Evolutionary conservation across 2,113 vertebrate species (phyloP).

Genomic region (Orcinus orca): DNA sequence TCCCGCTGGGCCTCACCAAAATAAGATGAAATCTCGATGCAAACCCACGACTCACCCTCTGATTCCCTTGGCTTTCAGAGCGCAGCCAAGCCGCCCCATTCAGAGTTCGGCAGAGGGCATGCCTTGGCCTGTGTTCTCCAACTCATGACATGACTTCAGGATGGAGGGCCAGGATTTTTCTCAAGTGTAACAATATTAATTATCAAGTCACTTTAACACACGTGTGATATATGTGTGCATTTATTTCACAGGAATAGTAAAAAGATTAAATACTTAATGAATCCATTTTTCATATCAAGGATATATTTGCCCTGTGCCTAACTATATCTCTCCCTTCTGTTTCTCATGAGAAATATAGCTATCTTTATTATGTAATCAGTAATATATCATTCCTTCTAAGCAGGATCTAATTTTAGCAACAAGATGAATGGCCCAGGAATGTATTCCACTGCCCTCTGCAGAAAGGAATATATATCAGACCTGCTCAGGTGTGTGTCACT

Average conservation of each 20-base stretch:
- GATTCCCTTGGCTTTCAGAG: neutral
- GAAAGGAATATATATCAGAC: slow-evolving; percentile 71
- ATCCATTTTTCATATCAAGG: slow-evolving; percentile 77
- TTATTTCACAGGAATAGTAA: slow-evolving; percentile 76
- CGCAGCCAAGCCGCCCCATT: fast-evolving
- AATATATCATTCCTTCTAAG: slow-evolving; percentile 78
- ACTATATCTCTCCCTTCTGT: slow-evolving; percentile 75
- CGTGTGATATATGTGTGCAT: slow-evolving; percentile 76
- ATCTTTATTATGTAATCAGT: slow-evolving; percentile 81
- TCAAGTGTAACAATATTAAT: slow-evolving; percentile 76
- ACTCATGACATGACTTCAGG: neutral
- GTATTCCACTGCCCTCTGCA: slow-evolving; percentile 58
- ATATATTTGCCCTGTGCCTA: slow-evolving; percentile 72
- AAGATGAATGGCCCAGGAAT: slow-evolving; percentile 68
- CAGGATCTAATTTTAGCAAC: slow-evolving; percentile 78
- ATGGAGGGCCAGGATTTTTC: slow-evolving; percentile 7
- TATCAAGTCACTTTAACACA: slow-evolving; percentile 77
- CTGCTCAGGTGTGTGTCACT: slow-evolving; percentile 72
- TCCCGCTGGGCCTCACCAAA: neutral
- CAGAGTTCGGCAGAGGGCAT: neutral
- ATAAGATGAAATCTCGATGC: fast-evolving
- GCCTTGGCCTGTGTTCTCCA: neutral
- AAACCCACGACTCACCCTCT: neutral
- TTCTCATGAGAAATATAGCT: slow-evolving; percentile 78
- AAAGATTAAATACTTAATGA: slow-evolving; percentile 81